Evolutionary conservation across 2,113 vertebrate species (phyloP), one percentile per base, ranked within the genome.

Genomic region (Chloroceryle aenea): DNA sequence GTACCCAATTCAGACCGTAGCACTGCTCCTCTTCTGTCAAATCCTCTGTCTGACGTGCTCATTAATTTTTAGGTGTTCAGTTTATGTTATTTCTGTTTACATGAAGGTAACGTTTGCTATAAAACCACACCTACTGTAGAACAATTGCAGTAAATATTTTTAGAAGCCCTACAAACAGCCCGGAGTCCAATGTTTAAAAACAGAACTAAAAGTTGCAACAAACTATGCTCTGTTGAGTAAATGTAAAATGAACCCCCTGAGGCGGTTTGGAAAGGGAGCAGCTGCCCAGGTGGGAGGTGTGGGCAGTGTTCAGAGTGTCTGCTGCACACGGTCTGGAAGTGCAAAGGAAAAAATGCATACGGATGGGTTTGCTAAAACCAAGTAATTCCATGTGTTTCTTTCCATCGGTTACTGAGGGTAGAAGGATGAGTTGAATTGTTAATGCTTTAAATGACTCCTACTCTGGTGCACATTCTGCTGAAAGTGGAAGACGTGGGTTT

Each of bases 251-350:
- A 36, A 6, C 30, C 4, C 66, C 53, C 30, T 52, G 52, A 38
- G 66, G 92, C 71, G 34, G 11, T 3, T 3, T 10, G 21, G 38
- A 59, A 32, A 25, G 6, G 6, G 48, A 8, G 16, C 9, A 27
- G 36, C n/a, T 71, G 5, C 67, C 43, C 52, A 15, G 43, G 2
- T 7, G 63, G 53, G 18, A 72, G 45, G 78, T 22, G 32, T 0
- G 3, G 50, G 8, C 23, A 16, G 2, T 7, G 21, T 23, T 25
- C 48, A 16, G 4, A 7, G 14, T 14, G 1, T 3, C 29, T 23
- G 27, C 61, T 74, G 43, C n/a, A 5, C 9, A 1, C 55, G 56
- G n/a, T 19, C 67, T 50, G 30, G 29, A 63, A 63, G 50, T 7
- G n/a, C 40, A 22, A 23, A 66, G 45, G 27, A 30, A 40, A 36